phyloP scores from a whole-genome alignment of 1,140 invertebrate genomes.

The Drosophila burlai region DNA sequence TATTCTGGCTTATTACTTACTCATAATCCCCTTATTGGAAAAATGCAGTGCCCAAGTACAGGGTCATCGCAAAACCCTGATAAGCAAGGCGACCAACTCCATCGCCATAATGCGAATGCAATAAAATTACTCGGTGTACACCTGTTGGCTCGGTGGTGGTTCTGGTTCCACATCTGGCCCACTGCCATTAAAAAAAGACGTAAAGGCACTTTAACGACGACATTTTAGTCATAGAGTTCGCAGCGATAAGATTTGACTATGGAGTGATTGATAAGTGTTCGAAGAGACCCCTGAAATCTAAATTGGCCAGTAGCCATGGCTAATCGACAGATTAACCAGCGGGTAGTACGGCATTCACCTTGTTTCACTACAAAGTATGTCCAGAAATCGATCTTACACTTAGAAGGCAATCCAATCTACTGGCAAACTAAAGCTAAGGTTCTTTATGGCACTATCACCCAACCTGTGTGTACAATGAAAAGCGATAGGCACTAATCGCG shows the following conservation, averaged over 20 bases:
- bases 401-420: neutral
- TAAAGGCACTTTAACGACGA: conserved; percentile 24
- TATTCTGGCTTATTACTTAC: neutral
- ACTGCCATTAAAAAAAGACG: conserved; percentile 11
- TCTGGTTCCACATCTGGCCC: conserved; percentile 35
- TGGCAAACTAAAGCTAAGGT: conserved; percentile 16
- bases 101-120: conserved; percentile 19
- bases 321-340: conserved; percentile 45
- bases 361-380: conserved; percentile 25
- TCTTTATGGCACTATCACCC: conserved; percentile 58
- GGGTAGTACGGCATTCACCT: conserved; percentile 7
- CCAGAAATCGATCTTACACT: neutral
- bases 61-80: conserved; percentile 32
- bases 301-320: conserved; percentile 37
- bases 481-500: conserved; percentile 45
- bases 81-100: conserved; percentile 26
- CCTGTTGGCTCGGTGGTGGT: conserved; percentile 24
- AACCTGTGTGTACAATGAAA: conserved; percentile 13
- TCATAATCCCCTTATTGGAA: conserved; percentile 19
- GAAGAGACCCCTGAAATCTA: conserved; percentile 36
- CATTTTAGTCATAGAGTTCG: conserved; percentile 44
- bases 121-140: conserved; percentile 38
- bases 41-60: conserved; percentile 58
- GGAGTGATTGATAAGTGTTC: conserved; percentile 32
- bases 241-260: conserved; percentile 37